Evolutionary conservation across 2,113 vertebrate genomes (phyloP), one percentile per base, ranked within the genome.

Genomic region (Smithornis capensis): DNA sequence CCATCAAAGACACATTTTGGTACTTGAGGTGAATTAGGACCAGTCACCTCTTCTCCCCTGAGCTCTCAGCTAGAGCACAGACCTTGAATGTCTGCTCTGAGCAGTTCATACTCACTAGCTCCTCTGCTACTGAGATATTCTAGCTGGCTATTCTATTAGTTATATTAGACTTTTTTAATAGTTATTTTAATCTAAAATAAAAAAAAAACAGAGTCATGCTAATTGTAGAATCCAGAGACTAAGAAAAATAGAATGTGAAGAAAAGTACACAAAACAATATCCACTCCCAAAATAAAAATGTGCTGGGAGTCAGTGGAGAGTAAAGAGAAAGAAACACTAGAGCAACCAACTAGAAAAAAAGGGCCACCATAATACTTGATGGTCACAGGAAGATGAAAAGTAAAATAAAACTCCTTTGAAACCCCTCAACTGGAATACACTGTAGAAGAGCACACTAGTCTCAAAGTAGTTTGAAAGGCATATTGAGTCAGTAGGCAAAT

Each of bases 371-470:
- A 84, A 49, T 24, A 35, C 40, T 56, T 7, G 7, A 17, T 33
- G 47, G 55, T 59, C 38, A 73, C 12, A n/a, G 25, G 16, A 71
- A 75, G 65, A 65, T 60, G 22, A 95, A 91, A 94, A 73, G 64
- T 52, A 42, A 77, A 85, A 73, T 28, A 33, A 92, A 93, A 69
- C 33, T 56, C 38, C 44, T 94, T 91, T 22, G 33, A 80, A 92
- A 69, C n/a, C 70, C 52, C 50, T 89, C 56, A 73, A 19, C 0
- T 92, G 76, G 49, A 87, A 88, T 65, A 77, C 37, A 31, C 24
- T 83, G 64, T 47, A 94, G 87, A 85, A 92, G 17, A 96, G 71
- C 56, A 68, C 77, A 71, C 74, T 70, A 74, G 74, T 86, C 60
- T 42, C 31, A 55, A 63, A 76, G 81, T 73, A 95, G 76, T 76